Base-by-base conservation (phyloP, 2,797 vertebrate species). In the Thripadectes ignobilis region DNA sequence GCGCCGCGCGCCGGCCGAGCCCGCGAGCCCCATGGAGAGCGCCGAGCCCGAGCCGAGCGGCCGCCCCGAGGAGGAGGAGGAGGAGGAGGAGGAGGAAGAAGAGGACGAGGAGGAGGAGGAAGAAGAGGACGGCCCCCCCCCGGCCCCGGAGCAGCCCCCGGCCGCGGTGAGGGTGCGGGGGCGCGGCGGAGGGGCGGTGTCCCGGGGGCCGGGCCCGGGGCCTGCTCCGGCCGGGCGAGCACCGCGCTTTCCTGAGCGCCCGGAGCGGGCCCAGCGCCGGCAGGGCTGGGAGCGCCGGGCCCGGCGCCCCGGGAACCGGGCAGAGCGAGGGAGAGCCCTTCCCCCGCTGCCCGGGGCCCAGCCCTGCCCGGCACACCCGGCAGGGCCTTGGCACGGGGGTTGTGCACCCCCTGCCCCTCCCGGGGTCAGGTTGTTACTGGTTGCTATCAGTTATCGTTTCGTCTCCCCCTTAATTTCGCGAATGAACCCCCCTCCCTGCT, bases 21-120 rank as follows among this genome's bases (percentile, higher is more conserved):
- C 66, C 22, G 59, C 54, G 66, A 51, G 81, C 49, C 72, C 92
- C 72, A 97, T 97, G 96, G 93, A 94, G 59, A 96, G 89, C 54
- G 38, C 52, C 32, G 83, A 63, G n/a, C 85, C 79, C 51, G 59
- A 89, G 78, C 78, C 67, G 88, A 94, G 78, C 21, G 85, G 79
- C 81, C 68, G 87, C 57, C 79, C 34, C 46, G 55, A 76, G 82
- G 46, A 45, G 71, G 71, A 85, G 62, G 82, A 85, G 4, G 82
- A 85, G 1, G 80, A 81, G 8, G 78, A 68, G 1, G 83, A 85
- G 48, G 86, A 97, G 88, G 85, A 96, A 38, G 74, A 45, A 3
- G 43, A 45, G 4, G 80, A 73, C 3, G 82, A 85, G 1, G 78
- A 80, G 1, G 75, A 84, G 1, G 81, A 84, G 0, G 69, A 61